Evolutionary conservation across 1,140 invertebrate species (phyloP).

Genomic region (Bombyx mandarina): DNA sequence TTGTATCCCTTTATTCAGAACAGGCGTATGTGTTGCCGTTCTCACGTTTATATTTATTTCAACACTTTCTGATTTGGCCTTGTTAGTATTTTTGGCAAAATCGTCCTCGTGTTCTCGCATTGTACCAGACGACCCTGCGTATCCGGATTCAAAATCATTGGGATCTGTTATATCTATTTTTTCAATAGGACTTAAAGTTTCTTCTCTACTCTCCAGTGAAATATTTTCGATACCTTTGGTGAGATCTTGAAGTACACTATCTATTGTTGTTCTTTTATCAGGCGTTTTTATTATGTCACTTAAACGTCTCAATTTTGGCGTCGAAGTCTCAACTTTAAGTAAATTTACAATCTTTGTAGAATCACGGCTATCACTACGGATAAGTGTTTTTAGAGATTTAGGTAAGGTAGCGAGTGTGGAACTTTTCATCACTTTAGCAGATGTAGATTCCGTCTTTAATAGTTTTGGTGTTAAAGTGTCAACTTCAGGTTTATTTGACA

Average conservation of each 20-base stretch:
- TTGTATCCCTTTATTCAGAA: constrained; percentile 5
- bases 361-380: no score
- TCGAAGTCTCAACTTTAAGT: constrained; percentile 36
- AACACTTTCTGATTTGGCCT: background rate
- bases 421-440: no score
- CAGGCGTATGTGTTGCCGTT: no score
- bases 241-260: constrained; percentile 14
- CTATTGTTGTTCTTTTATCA: constrained; percentile 9
- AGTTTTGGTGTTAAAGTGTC: no score
- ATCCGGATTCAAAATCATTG: constrained; percentile 46
- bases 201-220: constrained; percentile 20
- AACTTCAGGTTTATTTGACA: no score
- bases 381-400: no score
- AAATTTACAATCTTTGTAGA: constrained; percentile 15
- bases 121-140: constrained; percentile 34
- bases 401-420: no score
- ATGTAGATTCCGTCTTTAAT: no score
- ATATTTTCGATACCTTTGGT: constrained; percentile 16
- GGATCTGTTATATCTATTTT: constrained; percentile 37
- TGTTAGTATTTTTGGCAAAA: background rate
- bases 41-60: background rate
- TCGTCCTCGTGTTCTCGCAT: constrained; percentile 23
- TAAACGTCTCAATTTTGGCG: constrained; percentile 21
- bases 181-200: constrained; percentile 12
- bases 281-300: constrained; percentile 4